Evolutionary conservation across 2,113 vertebrate genomes (phyloP), one percentile per base, ranked within the genome.

Genomic region (Chloropsis hardwickii): DNA sequence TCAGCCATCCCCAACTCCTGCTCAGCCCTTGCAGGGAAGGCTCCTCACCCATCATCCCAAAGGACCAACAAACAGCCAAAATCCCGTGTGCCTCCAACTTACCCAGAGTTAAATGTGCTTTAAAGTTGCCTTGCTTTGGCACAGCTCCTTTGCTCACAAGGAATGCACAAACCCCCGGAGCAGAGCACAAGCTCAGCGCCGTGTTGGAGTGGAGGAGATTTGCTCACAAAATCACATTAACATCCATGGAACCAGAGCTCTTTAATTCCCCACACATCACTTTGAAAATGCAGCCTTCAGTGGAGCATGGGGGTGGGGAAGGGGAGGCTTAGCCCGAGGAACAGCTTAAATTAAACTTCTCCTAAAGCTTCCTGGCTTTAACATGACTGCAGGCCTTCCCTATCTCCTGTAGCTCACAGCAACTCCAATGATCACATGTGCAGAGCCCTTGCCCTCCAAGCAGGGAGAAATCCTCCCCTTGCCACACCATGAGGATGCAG

Each of bases 191-290:
- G 84, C 86, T 78, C 69, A 44, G 88, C 3, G 0, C 14, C 1
- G 19, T 27, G 82, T 62, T 56, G 71, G 77, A 56, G 33, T 1
- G 23, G 31, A 56, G 81, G 51, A 24, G 86, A 93, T 93, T 96
- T 88, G 78, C 91, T 94, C 91, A 87, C 44, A 67, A 95, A 95
- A 96, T 95, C 94, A 95, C 84, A 90, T 92, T 93, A 92, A 71
- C 79, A 73, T 70, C 84, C 80, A 3, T 1, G 19, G 57, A 95
- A 90, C 57, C 6, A 1, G 53, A 94, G 81, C 71, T 40, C 77
- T 94, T 37, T 95, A 96, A 97, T 97, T 96, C 94, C 81, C 72
- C 47, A 72, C 33, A 53, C 56, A 56, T 4, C 0, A 2, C 88
- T 96, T 96, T 87, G 83, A 96, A 97, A 97, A 73, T 14, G 39